A percentile compares a stretch with the other conserved stretches of the same genome.
Conservation (phyloP, 53 echinoderm and acorn worm genomes). For the Pentamera pediparva region DNA sequence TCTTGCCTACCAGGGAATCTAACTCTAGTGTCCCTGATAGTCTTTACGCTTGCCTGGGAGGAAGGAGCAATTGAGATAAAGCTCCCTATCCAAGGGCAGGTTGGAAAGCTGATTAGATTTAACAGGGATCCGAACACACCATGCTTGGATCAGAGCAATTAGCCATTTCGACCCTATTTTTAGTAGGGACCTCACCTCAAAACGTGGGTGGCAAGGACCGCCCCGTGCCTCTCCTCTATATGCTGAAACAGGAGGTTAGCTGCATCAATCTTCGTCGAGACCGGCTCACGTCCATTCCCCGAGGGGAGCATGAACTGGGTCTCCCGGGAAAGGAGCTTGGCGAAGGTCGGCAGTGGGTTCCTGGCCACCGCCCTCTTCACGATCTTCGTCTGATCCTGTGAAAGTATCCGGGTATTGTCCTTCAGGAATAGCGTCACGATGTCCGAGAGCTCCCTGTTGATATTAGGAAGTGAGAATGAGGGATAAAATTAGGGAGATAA, state of each 20-base stretch:
- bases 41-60: background rate
- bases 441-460: conserved; percentile 85
- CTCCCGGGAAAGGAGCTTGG: conserved; percentile 84
- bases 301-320: conserved; percentile 91
- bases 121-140: no score
- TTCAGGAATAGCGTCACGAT: conserved; percentile 75
- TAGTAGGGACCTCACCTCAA: conserved; percentile 83
- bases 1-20: background rate
- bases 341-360: conserved; percentile 85
- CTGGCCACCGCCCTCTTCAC: conserved; percentile 81
- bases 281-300: conserved; percentile 89
- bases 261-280: conserved; percentile 74
- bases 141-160: no score
- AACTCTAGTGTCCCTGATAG: no score
- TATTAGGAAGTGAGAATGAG: no score
- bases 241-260: conserved; percentile 73
- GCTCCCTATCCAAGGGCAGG: no score
- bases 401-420: conserved; percentile 68
- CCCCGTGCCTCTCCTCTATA: conserved; percentile 86
- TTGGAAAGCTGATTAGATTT: no score
- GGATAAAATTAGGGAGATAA: no score
- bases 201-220: conserved; percentile 51
- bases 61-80: no score
- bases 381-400: conserved; percentile 89
- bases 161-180: no score